A percentile compares a stretch with the other conserved stretches of the same genome.
These are phyloP conservation scores for Phalacrocorax pelagicus DNA, from an alignment of 2,113 vertebrate species.

Conservation along the genomic window DNA sequence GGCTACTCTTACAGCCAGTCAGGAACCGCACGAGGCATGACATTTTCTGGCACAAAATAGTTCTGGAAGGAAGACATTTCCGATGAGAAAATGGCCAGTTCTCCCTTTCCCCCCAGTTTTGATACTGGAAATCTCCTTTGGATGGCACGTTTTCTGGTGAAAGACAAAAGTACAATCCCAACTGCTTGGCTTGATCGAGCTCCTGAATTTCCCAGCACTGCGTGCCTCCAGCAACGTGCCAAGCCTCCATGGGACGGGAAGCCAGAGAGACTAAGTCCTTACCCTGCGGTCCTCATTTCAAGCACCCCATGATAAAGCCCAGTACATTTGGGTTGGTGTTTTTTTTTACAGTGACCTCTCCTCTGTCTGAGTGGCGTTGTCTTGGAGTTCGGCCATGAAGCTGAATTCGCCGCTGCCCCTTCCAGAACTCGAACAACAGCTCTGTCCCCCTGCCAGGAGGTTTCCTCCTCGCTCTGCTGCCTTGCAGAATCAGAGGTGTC, in stretches of 20 bases:
- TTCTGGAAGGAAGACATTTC: not conserved
- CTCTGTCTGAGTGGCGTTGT: not conserved
- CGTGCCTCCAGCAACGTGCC: not conserved
- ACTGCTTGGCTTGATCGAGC: accelerated
- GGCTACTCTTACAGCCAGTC: not conserved
- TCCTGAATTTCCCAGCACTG: not conserved
- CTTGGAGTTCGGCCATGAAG: not conserved
- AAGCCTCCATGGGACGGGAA: not conserved
- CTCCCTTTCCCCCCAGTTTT: not conserved
- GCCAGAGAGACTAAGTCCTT: not conserved
- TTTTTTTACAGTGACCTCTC: not conserved
- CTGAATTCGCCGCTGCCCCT: not conserved
- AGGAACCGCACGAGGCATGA: not conserved
- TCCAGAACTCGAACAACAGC: not conserved
- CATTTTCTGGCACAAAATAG: not conserved
- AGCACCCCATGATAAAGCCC: not conserved
- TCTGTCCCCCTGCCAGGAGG: not conserved
- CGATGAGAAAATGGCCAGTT: not conserved
- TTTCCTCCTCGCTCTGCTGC: not conserved
- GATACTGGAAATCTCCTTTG: not conserved
- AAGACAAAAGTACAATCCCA: not conserved
- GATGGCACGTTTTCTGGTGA: not conserved
- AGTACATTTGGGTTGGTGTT: not conserved
- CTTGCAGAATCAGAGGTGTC: not conserved
- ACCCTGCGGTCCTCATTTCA: not conserved